These are phyloP conservation scores for Chymomyza amoena DNA, from an alignment of 2,888 invertebrate species.

Conservation along the genomic window DNA sequence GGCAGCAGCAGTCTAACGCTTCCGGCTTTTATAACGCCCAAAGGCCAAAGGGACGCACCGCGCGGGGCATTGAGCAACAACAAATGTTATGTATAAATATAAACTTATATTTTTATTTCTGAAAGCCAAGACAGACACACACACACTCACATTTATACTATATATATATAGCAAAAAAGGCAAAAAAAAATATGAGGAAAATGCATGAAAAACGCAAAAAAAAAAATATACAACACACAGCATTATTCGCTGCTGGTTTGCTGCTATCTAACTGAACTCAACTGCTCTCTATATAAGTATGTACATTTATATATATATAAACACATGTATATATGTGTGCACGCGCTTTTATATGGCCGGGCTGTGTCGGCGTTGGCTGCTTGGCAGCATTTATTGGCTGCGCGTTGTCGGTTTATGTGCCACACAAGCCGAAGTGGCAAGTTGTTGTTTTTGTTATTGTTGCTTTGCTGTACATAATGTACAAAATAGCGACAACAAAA, in stretches of 20 bases:
- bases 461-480: conserved; percentile 54
- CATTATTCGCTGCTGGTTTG: conserved; percentile 32
- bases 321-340: conserved; percentile 17
- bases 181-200: conserved; percentile 7
- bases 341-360: conserved; percentile 57
- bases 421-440: conserved; percentile 70
- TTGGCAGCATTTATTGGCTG: conserved; percentile 71
- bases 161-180: conserved; percentile 31
- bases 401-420: conserved; percentile 72
- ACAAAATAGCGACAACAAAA: conserved; percentile 30
- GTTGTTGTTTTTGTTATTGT: conserved; percentile 20
- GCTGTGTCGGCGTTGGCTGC: conserved; percentile 38
- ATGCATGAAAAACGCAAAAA: conserved; percentile 40
- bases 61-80: conserved; percentile 28
- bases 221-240: conserved; percentile 47
- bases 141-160: conserved; percentile 24
- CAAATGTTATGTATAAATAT: conserved; percentile 74
- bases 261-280: conserved; percentile 43
- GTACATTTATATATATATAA: conserved; percentile 41
- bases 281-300: conserved; percentile 23
- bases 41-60: conserved; percentile 16
- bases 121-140: conserved; percentile 30
- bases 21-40: conserved; percentile 66
- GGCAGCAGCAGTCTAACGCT: conserved; percentile 53
- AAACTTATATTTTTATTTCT: conserved; percentile 72